These are phyloP conservation scores for Sebastes steindachneri DNA, from an alignment of 2,797 vertebrate genomes.

Conservation along the genomic window DNA sequence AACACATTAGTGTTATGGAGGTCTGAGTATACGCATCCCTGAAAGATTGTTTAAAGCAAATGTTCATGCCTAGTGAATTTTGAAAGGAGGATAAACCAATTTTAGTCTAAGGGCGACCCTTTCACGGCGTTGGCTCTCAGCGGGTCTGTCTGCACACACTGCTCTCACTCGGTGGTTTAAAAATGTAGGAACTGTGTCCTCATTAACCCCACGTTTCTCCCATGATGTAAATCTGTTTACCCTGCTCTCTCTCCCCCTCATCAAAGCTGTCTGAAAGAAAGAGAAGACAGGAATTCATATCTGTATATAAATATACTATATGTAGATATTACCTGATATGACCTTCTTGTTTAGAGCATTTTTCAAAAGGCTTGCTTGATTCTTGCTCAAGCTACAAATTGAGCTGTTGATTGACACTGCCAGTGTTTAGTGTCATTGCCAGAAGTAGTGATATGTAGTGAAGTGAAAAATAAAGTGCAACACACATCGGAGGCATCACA, in stretches of 20 bases:
- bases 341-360: neutral
- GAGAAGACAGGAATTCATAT: neutral
- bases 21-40: neutral
- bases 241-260: neutral
- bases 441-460: neutral
- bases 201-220: constrained; percentile 9
- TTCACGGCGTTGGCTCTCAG: constrained; percentile 5
- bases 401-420: neutral
- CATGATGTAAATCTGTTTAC: neutral
- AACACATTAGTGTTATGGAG: neutral
- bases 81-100: constrained; percentile 13
- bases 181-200: constrained; percentile 28
- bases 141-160: neutral
- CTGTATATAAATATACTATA: neutral
- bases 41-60: constrained; percentile 19
- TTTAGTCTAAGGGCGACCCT: constrained; percentile 1
- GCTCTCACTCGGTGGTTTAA: constrained; percentile 15
- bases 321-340: neutral
- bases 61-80: constrained; percentile 9
- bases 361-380: neutral
- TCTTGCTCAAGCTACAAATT: neutral
- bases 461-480: neutral
- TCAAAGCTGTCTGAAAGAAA: constrained; percentile 5
- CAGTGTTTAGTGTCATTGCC: neutral
- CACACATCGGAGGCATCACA: neutral